Conservation (phyloP, 2,888 invertebrate species). For the Patella depressa region DNA sequence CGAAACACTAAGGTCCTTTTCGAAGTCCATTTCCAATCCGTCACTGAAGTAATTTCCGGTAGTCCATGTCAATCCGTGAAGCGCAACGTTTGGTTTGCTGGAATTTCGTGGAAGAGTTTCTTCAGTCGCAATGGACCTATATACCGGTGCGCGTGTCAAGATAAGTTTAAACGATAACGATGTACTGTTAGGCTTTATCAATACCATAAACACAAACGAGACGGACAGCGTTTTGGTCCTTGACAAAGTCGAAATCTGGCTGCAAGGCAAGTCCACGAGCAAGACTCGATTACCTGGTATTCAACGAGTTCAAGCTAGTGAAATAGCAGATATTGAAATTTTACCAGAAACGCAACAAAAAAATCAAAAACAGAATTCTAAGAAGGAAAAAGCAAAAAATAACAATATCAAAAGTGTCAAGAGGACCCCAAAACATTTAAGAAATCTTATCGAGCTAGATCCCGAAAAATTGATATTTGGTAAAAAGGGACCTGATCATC, state of each 20-base stretch:
- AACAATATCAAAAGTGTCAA: conserved; percentile 32
- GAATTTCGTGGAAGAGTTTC: no score
- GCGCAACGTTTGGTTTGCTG: no score
- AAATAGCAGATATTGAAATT: conserved; percentile 39
- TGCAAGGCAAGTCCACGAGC: neutral
- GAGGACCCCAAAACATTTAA: conserved; percentile 33
- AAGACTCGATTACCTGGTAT: conserved; percentile 31
- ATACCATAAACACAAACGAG: neutral
- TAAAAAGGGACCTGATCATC: conserved; percentile 21
- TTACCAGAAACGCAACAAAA: neutral
- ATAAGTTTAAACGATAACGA: neutral
- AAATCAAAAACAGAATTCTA: neutral
- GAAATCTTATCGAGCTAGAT: conserved; percentile 31
- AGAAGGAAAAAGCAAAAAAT: conserved; percentile 18
- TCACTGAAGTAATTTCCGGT: no score
- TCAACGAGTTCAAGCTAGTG: conserved; percentile 42
- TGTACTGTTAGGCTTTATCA: neutral
- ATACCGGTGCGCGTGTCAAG: neutral
- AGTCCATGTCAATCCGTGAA: no score
- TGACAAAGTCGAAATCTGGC: neutral
- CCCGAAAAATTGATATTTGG: conserved; percentile 32
- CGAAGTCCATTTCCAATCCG: no score
- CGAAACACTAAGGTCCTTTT: no score
- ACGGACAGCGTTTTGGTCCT: neutral
- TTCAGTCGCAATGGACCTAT: neutral